phyloP scores from a whole-genome alignment of 1,140 invertebrate genomes.

The Cotesia typhae region DNA sequence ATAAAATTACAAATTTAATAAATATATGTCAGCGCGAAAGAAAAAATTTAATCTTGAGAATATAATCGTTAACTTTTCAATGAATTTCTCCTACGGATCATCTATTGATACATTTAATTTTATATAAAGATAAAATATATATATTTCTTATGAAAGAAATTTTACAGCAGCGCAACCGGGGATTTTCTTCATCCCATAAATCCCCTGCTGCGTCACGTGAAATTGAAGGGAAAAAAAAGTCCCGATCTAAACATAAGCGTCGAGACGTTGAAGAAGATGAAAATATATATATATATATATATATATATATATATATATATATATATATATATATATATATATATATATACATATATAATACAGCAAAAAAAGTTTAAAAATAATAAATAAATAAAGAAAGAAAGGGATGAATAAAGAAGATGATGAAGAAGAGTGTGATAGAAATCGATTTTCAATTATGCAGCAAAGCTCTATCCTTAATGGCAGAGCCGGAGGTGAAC shows the following conservation, averaged over 20 bases:
- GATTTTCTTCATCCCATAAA: conserved; percentile 47
- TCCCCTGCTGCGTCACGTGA: conserved; percentile 47
- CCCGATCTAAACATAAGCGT: conserved; percentile 17
- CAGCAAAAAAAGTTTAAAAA: background rate
- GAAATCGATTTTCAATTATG: conserved; percentile 55
- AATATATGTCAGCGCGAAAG: no score
- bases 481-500: conserved; percentile 45
- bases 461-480: conserved; percentile 51
- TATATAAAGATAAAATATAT: background rate
- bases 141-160: conserved; percentile 31
- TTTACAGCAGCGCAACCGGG: conserved; percentile 41
- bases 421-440: conserved; percentile 25
- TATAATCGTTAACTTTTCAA: no score
- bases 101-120: background rate
- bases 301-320: no score
- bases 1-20: no score
- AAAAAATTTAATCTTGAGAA: no score
- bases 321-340: no score
- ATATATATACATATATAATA: no score
- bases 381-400: conserved; percentile 6
- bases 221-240: conserved; percentile 25
- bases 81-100: background rate
- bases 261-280: background rate
- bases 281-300: no score
- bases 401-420: conserved; percentile 11